Evolutionary conservation across 23 tunicate species (phyloP), one percentile per base, ranked within the genome.

Genomic region (Oikopleura dioica): DNA sequence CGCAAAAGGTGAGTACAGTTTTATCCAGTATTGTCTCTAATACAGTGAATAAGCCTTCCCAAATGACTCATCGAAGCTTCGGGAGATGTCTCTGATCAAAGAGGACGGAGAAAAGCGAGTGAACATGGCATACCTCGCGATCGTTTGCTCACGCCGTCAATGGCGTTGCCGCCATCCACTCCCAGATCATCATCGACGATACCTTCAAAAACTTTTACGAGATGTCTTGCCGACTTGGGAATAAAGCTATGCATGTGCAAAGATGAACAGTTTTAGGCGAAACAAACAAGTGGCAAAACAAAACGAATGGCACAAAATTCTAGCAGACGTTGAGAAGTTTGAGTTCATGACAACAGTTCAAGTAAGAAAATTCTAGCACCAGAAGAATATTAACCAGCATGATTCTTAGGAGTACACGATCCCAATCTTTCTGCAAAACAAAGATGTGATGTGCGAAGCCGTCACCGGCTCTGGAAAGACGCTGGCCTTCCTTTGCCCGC

Each of bases 401-500:
- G n/a, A n/a, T 44, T 44, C 21, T 9, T 9, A 44, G 55, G 55
- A 9, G 21, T 21, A 44, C 55, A 91, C 97, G 1, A 85, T 91
- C 76, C 92, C 92, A 12, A 75, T 82, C 35, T 91, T 91, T 75
- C 76, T 80, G 84, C 78, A 76, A 68, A 91, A 85, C 78, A 91
- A 91, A 79, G 97, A 91, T 82, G 97, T 91, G 35, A 83, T 83
- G 59, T 89, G 82, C 2, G 92, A 85, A 76, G 97, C 97, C 9
- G 85, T 85, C 36, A 91, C 97, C 68, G 97, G 97, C 38, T 84
- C 92, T 80, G 97, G 97, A 67, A 91, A 91, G 76, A 91, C 97
- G 32, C 83, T 91, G 31, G 92, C 97, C 0, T 91, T 91, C 80
- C 63, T 91, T 35, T 91, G 75, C 97, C 97, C 23, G 38, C 85